Evolutionary conservation across 2,113 vertebrate species (phyloP), one percentile per base, ranked within the genome.

Genomic region (Ancistrus triradiatus): DNA sequence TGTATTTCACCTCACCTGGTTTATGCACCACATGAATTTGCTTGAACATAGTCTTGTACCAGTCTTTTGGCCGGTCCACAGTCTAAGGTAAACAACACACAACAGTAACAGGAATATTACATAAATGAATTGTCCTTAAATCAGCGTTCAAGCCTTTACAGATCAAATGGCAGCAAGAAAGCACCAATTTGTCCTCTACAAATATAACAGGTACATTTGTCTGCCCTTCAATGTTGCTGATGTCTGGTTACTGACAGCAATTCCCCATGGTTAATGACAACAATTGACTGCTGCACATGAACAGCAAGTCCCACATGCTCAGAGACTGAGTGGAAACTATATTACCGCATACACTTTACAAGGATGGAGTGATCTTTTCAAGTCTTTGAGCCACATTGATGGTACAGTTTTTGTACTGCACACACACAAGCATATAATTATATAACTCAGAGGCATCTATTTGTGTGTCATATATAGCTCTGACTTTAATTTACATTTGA

Each of bases 41-140:
- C 82, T 93, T 92, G 69, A 94, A 93, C 92, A 94, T 94, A 5
- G 86, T 91, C 83, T 93, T 94, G 83, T 92, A 94, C 92, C 92
- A 94, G 73, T 92, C 90, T 78, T 93, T 94, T 0, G 91, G 92
- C 69, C 89, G 83, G 82, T 92, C 92, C 52, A 92, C 91, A 10
- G 89, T 92, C 92, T 94, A 71, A n/a, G 15, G 18, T 13, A 42
- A 24, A 48, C 59, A n/a, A 65, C 31, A 69, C 13, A 60, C 25
- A 59, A 25, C 48, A 52, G 7, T 44, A 19, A n/a, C n/a, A n/a
- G n/a, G n/a, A n/a, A n/a, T n/a, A n/a, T n/a, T n/a, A n/a, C n/a
- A n/a, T n/a, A n/a, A n/a, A n/a, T n/a, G n/a, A n/a, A n/a, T n/a
- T 10, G n/a, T 48, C 15, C 25, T 22, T 46, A 47, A 19, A 1